phyloP scores from a whole-genome alignment of 2,888 invertebrate genomes.

The Noctuana brunneofusca region DNA sequence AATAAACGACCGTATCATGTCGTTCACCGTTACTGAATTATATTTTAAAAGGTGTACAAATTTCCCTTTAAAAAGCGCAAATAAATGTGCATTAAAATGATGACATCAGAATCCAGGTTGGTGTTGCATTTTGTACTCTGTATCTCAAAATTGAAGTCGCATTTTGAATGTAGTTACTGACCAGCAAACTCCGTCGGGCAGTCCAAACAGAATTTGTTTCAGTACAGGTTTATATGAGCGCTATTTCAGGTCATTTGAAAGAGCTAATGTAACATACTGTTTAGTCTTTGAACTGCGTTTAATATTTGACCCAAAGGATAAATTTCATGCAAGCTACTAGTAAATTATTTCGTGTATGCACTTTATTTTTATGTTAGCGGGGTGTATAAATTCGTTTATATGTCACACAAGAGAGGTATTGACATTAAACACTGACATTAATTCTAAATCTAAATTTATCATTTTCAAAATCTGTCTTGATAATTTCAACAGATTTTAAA shows the following conservation, averaged over 20 bases:
- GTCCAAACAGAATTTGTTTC: neutral
- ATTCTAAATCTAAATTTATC: too few relatives aligned
- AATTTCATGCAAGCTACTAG: neutral
- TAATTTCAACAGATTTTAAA: neutral
- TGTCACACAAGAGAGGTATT: neutral
- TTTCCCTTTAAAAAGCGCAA: neutral
- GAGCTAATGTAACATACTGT: neutral
- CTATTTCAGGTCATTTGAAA: neutral
- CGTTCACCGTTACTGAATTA: neutral
- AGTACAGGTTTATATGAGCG: neutral
- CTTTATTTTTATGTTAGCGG: neutral
- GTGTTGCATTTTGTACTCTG: neutral
- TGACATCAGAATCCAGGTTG: neutral
- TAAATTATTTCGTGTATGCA: too few relatives aligned
- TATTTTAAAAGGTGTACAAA: neutral
- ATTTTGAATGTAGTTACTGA: neutral
- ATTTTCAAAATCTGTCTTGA: too few relatives aligned
- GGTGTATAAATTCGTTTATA: neutral
- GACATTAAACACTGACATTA: too few relatives aligned
- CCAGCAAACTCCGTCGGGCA: neutral
- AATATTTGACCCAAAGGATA: neutral
- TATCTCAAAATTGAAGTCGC: neutral
- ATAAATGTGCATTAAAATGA: conserved; percentile 3
- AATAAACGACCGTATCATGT: conserved; percentile 1
- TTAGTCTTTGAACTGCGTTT: neutral